A percentile compares a stretch with the other conserved stretches of the same genome.
These are phyloP conservation scores for Avahi laniger DNA, from an alignment of 2,797 vertebrate species.

Conservation along the genomic window DNA sequence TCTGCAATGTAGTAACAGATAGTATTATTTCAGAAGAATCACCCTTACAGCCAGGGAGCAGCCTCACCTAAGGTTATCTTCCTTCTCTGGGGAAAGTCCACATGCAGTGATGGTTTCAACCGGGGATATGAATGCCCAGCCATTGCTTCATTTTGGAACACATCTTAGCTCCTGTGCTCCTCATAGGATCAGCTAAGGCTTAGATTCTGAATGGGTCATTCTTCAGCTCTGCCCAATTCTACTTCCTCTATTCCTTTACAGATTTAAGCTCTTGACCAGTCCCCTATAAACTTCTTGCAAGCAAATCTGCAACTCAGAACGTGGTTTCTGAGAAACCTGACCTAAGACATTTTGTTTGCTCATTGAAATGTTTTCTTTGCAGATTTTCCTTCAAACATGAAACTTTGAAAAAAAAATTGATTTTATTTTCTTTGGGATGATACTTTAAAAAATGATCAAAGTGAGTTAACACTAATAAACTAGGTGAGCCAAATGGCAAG, in stretches of 20 bases:
- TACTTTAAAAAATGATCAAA: slow-evolving; percentile 25
- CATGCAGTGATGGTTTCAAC: not conserved
- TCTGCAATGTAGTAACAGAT: not conserved
- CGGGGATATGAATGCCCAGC: fast-evolving
- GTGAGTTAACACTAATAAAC: not conserved
- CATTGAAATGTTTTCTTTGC: not conserved
- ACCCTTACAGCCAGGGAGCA: not conserved
- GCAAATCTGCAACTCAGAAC: not conserved
- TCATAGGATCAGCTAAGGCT: not conserved
- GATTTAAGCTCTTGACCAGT: not conserved
- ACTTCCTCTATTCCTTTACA: not conserved
- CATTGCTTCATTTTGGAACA: not conserved
- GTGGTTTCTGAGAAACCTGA: not conserved
- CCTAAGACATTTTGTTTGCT: not conserved
- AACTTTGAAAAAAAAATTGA: not conserved
- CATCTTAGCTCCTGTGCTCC: not conserved
- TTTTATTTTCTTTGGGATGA: not conserved
- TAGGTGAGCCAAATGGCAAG: not conserved
- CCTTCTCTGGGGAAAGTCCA: not conserved
- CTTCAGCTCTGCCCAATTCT: not conserved
- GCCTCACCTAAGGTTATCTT: not conserved
- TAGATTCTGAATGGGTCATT: not conserved
- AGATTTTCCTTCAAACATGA: not conserved
- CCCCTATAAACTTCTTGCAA: not conserved
- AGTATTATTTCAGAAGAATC: not conserved